Evolutionary conservation across 2,888 invertebrate species (phyloP), one percentile per base, ranked within the genome.

Genomic region (Phrixothrix hirtus): DNA sequence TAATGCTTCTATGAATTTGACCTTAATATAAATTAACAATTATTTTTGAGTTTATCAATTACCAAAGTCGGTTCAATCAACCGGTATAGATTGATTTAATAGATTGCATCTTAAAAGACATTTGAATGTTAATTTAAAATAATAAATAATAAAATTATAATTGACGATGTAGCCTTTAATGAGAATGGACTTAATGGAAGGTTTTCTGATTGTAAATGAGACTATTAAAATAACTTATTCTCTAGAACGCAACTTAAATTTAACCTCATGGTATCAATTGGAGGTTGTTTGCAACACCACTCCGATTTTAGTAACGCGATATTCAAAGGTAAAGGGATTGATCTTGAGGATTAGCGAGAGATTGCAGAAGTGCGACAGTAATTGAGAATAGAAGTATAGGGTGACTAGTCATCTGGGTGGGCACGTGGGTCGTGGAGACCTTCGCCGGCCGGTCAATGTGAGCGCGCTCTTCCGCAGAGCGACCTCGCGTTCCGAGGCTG

Each of bases 401-500:
- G 65, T 63, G 62, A 64, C 38, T 63, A 64, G 61, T 47, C 63
- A 64, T 63, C 51, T 62, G 59, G 63, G 65, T 62, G 59, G 56
- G 57, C 68, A 67, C 67, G 67, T 65, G 68, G 67, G 67, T 67
- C 67, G 66, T 65, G 67, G 67, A 67, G 67, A 70, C 71, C 70
- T 71, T 71, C 71, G 57, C 59, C 65, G 57, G 60, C 55, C 64
- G 69, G 69, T 70, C 68, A 71, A 70, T 71, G 69, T 63, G 62
- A 68, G 67, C 65, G 64, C 67, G 67, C 64, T 71, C 71, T 70
- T 70, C 70, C 71, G 70, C 69, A 64, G 67, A 58, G 60, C 67
- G 71, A 69, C 70, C 70, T 70, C 71, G 70, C 62, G 59, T 59
- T 64, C 65, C 71, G 71, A 72, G 72, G 72, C 69, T 72, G 70